phyloP scores from a whole-genome alignment of 2,113 vertebrate genomes.

The Gymnobelideus leadbeateri region DNA sequence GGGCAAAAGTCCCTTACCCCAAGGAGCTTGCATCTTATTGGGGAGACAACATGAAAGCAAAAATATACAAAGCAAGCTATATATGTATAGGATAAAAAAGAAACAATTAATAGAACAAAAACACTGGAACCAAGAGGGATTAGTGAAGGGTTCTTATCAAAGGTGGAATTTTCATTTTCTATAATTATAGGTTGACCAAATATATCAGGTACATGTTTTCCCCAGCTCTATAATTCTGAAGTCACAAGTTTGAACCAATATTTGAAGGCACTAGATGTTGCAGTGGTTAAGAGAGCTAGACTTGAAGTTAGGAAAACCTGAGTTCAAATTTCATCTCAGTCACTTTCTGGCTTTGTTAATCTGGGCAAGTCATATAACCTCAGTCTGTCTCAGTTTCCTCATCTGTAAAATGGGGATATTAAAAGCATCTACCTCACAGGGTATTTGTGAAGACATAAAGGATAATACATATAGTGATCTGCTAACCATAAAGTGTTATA shows the following conservation, averaged over 20 bases:
- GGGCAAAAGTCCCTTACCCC: neutral
- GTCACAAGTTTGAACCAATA: neutral
- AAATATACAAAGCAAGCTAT: neutral
- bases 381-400: neutral
- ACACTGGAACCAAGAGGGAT: neutral
- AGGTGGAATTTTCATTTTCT: neutral
- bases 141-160: neutral
- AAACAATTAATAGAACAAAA: neutral
- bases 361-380: neutral
- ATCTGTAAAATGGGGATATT: neutral
- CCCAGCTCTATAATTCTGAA: constrained; percentile 27
- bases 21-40: neutral
- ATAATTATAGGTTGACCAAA: neutral
- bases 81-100: neutral
- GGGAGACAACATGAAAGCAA: neutral
- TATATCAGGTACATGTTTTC: neutral
- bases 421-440: neutral
- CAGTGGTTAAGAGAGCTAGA: neutral
- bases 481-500: neutral
- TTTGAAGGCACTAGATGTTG: neutral
- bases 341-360: neutral
- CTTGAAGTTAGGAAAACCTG: neutral
- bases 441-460: neutral
- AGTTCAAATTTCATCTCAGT: neutral
- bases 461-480: neutral